A percentile compares a stretch with the other conserved stretches of the same genome.
Evolutionary conservation across 2,888 invertebrate species (phyloP).

Genomic region (Lithophane leautieri): DNA sequence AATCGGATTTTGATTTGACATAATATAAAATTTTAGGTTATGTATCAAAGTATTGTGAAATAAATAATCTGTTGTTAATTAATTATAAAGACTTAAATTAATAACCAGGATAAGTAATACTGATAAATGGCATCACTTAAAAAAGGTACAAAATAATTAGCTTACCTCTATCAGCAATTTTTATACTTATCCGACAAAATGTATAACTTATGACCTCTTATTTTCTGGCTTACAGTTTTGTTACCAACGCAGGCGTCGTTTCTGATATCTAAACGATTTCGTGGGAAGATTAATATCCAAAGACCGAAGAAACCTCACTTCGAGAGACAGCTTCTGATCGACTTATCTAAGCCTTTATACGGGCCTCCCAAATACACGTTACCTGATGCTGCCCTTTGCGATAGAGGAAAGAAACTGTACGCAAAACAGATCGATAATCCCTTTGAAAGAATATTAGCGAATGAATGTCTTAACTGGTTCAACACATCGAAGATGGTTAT

Average conservation of each 20-base stretch:
- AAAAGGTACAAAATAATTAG: conserved; percentile 47
- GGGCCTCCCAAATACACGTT: conserved; percentile 83
- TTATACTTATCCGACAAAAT: background rate
- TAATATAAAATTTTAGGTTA: conserved; percentile 27
- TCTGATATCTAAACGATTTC: conserved; percentile 91
- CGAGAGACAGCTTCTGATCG: conserved; percentile 92
- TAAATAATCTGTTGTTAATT: conserved; percentile 14
- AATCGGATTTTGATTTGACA: background rate
- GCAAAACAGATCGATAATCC: conserved; percentile 91
- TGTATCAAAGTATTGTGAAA: background rate
- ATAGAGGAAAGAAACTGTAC: conserved; percentile 72
- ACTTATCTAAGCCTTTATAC: conserved; percentile 92
- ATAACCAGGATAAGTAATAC: background rate
- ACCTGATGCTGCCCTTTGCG: conserved; percentile 89
- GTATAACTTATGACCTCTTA: background rate
- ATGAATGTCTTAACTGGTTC: conserved; percentile 93
- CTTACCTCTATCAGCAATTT: background rate
- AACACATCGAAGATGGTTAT: conserved; percentile 93
- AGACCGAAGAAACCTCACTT: conserved; percentile 93
- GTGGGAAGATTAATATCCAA: conserved; percentile 95
- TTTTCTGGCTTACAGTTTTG: conserved; percentile 79
- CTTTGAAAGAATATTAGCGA: conserved; percentile 93
- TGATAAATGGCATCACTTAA: conserved; percentile 55
- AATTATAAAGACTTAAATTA: background rate
- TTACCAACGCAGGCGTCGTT: conserved; percentile 83